These are phyloP conservation scores for Erythrocebus patas DNA, from an alignment of 2,113 vertebrate genomes.

Conservation along the genomic window DNA sequence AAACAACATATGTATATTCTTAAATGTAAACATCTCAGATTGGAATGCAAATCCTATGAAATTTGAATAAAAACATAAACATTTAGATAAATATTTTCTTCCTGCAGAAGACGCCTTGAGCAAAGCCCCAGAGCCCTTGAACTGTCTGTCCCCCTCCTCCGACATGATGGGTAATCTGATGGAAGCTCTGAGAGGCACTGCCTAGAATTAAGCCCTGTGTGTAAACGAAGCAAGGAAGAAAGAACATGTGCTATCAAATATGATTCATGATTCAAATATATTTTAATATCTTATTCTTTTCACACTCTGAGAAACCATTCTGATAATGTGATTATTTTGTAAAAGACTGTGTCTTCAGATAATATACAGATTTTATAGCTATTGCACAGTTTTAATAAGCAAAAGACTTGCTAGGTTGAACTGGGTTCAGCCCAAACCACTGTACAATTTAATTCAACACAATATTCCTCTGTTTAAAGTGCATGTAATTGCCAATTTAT, in stretches of 20 bases:
- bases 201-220: not conserved
- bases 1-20: not conserved
- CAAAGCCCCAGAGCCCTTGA: not conserved
- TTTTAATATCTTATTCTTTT: slow-evolving; percentile 55
- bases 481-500: slow-evolving; percentile 76
- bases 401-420: slow-evolving; percentile 55
- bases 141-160: not conserved
- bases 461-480: slow-evolving; percentile 71
- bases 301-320: slow-evolving; percentile 46
- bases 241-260: not conserved
- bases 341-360: slow-evolving; percentile 31
- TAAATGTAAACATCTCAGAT: not conserved
- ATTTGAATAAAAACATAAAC: not conserved
- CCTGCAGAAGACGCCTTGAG: not conserved
- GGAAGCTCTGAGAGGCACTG: not conserved
- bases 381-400: slow-evolving; percentile 62
- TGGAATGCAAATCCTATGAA: not conserved
- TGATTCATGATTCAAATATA: slow-evolving; percentile 33
- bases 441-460: slow-evolving; percentile 69
- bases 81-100: not conserved
- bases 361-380: slow-evolving; percentile 55
- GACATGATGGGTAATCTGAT: no score
- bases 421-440: slow-evolving; percentile 41
- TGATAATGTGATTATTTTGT: slow-evolving; percentile 63
- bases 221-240: not conserved